phyloP scores from a whole-genome alignment of 1,140 invertebrate species.

The Sipha flava region DNA sequence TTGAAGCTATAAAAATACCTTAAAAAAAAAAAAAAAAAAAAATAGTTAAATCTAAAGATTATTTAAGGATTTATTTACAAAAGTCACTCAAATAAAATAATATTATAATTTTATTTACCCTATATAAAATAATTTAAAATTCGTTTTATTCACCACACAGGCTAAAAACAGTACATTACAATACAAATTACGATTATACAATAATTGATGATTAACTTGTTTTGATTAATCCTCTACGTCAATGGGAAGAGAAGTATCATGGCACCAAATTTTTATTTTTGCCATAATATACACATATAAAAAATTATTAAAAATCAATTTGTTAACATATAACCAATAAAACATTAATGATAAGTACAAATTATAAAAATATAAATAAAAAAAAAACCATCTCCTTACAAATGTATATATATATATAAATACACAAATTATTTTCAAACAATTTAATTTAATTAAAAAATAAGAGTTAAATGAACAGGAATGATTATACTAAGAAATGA shows the following conservation, averaged over 20 bases:
- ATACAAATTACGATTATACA: neutral
- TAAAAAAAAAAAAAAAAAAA: neutral
- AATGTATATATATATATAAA: neutral
- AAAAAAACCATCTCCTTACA: neutral
- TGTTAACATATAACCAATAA: neutral
- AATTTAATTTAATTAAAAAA: neutral
- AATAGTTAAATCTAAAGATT: neutral
- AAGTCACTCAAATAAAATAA: neutral
- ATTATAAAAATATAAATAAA: slow-evolving; percentile 12
- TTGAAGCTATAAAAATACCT: too few species aligned
- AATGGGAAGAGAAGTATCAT: neutral
- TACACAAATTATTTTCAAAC: neutral
- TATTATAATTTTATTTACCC: neutral
- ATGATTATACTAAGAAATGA: neutral
- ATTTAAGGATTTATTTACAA: neutral
- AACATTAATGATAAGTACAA: neutral
- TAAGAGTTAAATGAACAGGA: neutral
- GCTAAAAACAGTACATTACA: neutral
- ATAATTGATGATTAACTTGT: neutral
- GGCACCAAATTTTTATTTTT: neutral
- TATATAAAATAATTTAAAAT: slow-evolving; percentile 17
- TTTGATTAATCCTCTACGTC: slow-evolving; percentile 7
- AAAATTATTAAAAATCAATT: neutral
- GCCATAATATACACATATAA: neutral
- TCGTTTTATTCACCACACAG: neutral